A percentile compares a stretch with the other conserved stretches of the same genome.
These are phyloP conservation scores for Stomatorhinus walkeri DNA, from an alignment of 2,797 vertebrate genomes.

Conservation along the genomic window DNA sequence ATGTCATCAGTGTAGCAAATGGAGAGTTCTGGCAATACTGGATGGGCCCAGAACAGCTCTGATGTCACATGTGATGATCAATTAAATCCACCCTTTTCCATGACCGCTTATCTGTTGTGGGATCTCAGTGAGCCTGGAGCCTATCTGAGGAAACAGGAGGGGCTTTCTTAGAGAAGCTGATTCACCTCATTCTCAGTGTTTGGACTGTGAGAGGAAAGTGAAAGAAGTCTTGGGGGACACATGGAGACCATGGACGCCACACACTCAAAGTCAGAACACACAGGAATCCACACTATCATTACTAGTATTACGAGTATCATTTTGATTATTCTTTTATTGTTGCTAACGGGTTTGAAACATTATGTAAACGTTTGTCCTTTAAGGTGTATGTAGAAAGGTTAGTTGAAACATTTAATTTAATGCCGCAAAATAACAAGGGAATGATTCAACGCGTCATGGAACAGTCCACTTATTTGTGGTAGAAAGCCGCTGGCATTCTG, in stretches of 20 bases:
- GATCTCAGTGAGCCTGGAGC: not conserved
- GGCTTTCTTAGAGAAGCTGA: not conserved
- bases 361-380: not conserved
- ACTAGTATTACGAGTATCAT: not conserved
- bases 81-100: not conserved
- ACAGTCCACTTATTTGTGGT: not conserved
- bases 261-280: not conserved
- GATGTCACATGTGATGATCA: not conserved
- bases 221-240: not conserved
- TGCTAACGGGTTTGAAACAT: not conserved
- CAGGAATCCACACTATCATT: not conserved
- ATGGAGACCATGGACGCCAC: not conserved
- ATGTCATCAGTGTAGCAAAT: not conserved
- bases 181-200: not conserved
- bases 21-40: not conserved
- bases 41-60: not conserved
- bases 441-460: not conserved
- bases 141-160: not conserved
- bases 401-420: not conserved
- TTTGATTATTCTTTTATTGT: not conserved
- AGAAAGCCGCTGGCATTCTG: not conserved
- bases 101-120: not conserved
- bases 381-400: not conserved
- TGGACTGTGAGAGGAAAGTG: not conserved
- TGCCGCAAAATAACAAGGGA: not conserved